Evolutionary conservation across 2,888 invertebrate species (phyloP), one percentile per base, ranked within the genome.

Genomic region (Chironomus tentans): DNA sequence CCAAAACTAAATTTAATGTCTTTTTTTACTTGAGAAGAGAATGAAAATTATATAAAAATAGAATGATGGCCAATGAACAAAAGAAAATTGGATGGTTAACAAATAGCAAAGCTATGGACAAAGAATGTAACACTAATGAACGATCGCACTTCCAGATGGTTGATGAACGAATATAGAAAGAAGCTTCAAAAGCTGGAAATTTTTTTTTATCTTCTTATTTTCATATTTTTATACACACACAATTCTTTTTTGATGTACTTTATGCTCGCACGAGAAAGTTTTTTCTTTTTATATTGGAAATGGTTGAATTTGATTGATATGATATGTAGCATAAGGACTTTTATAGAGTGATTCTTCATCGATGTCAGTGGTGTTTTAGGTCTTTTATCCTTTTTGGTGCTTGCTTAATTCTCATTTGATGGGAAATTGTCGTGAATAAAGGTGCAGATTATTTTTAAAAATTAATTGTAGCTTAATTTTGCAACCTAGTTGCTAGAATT

Each of bases 1-100:
- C 72, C 72, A 72, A 72, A 72, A 61, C 62, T 61, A 18, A 72
- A 72, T n/a, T 61, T 62, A 24, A 50, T 22, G 50, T 71, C 22
- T 61, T 61, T 72, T 62, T 28, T 71, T 24, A 13, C 56, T n/a
- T 70, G 47, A 65, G 65, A 65, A 24, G 62, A 24, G 21, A 24
- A 22, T 13, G 24, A 12, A 21, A 50, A n/a, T n/a, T 65, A 21
- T 65, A 65, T 65, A 65, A 21, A 13, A 22, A 12, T 21, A 15
- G 15, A 56, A 56, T 18, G 56, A 56, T 56, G 56, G 56, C 56
- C 56, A 56, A 56, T 56, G 56, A 56, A 56, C 18, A 56, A 50
- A 50, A 50, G 50, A 50, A 50, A 50, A 50, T 50, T 56, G 56
- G 56, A 56, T 18, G 56, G 15, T 15, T 56, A 15, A 18, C 15